phyloP scores from a whole-genome alignment of 2,797 vertebrate genomes.

The Molossus molossus region DNA sequence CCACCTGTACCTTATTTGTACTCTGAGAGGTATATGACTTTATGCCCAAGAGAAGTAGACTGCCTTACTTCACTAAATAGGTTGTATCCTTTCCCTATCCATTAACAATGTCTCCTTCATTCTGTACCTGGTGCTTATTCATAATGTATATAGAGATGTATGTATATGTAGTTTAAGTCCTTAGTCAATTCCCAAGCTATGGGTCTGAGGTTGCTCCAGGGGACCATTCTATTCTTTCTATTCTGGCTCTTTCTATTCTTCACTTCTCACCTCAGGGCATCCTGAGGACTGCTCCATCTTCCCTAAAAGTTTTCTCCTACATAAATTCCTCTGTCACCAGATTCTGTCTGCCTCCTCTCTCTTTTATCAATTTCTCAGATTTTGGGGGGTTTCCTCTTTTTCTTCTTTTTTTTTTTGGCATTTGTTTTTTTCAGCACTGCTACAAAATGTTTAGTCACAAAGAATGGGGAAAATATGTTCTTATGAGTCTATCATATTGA shows the following conservation, averaged over 20 bases:
- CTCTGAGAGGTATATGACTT: not conserved
- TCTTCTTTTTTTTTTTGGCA: not conserved
- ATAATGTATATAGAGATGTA: too few relatives aligned
- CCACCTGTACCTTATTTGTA: not conserved
- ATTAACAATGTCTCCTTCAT: not conserved
- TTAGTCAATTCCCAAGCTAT: not conserved
- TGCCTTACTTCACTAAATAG: not conserved
- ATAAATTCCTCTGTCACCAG: not conserved
- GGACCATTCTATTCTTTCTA: too few relatives aligned
- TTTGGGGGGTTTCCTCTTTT: not conserved
- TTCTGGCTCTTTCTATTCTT: not conserved
- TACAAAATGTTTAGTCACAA: not conserved
- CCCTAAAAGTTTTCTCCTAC: not conserved
- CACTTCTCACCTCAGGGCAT: not conserved
- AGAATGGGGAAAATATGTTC: not conserved
- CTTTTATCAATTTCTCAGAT: not conserved
- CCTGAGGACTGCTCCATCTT: not conserved
- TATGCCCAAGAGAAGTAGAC: not conserved
- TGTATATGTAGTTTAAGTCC: not conserved
- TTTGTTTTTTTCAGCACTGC: not conserved
- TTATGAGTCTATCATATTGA: not conserved
- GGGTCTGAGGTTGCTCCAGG: not conserved
- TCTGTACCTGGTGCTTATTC: not conserved
- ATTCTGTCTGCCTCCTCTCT: not conserved
- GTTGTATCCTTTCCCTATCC: not conserved